Evolutionary conservation across 2,797 vertebrate species (phyloP).

Genomic region (Rhincodon typus): DNA sequence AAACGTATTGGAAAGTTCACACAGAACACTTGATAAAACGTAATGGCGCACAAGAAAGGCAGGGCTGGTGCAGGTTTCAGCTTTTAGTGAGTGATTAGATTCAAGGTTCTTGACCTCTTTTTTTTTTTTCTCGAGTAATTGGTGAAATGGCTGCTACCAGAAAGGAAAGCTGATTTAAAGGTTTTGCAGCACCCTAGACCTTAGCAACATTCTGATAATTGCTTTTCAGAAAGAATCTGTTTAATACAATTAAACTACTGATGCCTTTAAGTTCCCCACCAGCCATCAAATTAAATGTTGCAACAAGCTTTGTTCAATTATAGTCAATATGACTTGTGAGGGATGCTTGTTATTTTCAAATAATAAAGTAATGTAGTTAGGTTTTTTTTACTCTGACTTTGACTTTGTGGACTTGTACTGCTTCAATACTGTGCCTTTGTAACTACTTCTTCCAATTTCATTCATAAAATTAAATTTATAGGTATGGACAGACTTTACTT

Average conservation of each 20-base stretch:
- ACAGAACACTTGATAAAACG: conserved; percentile 48
- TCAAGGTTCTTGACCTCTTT: conserved; percentile 50
- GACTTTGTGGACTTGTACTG: no score
- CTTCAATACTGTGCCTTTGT: not conserved
- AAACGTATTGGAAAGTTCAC: conserved; percentile 64
- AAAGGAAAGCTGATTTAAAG: conserved; percentile 49
- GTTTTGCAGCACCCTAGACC: conserved; percentile 48
- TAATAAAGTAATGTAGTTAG: not conserved
- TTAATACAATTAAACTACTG: conserved; percentile 1
- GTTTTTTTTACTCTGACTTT: not conserved
- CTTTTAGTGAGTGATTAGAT: conserved; percentile 63
- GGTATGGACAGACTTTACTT: not conserved
- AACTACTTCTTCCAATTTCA: not conserved
- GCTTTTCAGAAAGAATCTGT: conserved; percentile 44
- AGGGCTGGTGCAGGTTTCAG: conserved; percentile 53
- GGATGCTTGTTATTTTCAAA: not conserved
- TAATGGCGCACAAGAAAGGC: conserved; percentile 53
- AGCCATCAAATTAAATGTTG: conserved; percentile 4
- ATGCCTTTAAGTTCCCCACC: not conserved
- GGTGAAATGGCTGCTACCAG: conserved; percentile 48
- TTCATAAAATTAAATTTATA: not conserved
- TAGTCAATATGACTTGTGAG: not conserved
- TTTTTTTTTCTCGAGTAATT: conserved; percentile 46
- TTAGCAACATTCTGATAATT: conserved; percentile 53
- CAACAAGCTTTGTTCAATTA: not conserved